Evolutionary conservation across 2,888 invertebrate species (phyloP).

Genomic region (Allygus modestus): DNA sequence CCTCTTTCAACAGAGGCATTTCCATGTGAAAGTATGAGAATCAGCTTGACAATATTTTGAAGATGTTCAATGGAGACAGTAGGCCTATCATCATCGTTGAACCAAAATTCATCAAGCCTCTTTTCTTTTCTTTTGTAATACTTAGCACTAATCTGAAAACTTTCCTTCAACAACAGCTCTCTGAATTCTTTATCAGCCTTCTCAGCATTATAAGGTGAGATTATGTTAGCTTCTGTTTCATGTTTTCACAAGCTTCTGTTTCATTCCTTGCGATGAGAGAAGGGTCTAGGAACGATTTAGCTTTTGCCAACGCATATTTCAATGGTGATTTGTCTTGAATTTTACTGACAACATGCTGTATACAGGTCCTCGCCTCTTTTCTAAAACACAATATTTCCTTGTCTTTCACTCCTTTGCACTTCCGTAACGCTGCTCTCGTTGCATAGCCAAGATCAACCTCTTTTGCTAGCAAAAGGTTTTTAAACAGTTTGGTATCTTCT

Average conservation of each 20-base stretch:
- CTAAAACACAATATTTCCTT: too few species aligned
- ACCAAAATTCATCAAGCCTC: not conserved
- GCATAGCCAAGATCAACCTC: not conserved
- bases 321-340: too few species aligned
- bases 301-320: too few species aligned
- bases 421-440: not conserved
- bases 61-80: not conserved
- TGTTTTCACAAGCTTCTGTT: too few species aligned
- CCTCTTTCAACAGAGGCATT: not conserved
- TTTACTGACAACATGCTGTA: too few species aligned
- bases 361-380: too few species aligned
- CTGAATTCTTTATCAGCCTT: not conserved
- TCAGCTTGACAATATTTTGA: not conserved
- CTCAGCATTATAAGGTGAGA: not conserved
- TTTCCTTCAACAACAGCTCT: not conserved
- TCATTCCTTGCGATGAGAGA: too few species aligned
- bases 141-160: not conserved
- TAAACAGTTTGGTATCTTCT: too few species aligned
- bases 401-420: not conserved
- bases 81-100: not conserved
- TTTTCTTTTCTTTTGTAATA: not conserved
- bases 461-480: too few species aligned
- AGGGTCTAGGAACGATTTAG: too few species aligned
- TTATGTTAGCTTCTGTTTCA: too few species aligned
- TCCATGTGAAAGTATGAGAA: not conserved